phyloP scores from a whole-genome alignment of 2,888 invertebrate species.

The Ephialtes manifestator region DNA sequence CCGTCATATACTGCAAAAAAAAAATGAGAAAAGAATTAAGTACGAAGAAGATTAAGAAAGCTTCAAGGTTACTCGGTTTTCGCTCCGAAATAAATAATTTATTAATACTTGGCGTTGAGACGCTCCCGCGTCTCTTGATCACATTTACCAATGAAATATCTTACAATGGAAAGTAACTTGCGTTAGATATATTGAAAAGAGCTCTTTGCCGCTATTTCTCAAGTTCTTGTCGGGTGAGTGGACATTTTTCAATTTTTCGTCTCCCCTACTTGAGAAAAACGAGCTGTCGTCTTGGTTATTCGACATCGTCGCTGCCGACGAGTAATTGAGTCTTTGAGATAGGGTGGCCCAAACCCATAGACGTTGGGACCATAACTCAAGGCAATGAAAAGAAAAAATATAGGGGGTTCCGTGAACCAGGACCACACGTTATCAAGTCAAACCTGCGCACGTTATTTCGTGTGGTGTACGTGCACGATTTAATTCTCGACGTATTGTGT shows the following conservation, averaged over 20 bases:
- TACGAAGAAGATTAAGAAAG: background rate
- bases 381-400: slow-evolving; percentile 1
- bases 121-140: too few relatives aligned
- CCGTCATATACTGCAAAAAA: slow-evolving; percentile 97
- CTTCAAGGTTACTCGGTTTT: background rate
- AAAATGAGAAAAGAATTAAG: slow-evolving; percentile 54
- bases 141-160: background rate
- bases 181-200: background rate
- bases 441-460: background rate
- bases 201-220: background rate
- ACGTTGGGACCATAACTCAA: slow-evolving; percentile 11
- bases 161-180: background rate
- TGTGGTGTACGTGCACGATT: background rate
- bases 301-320: slow-evolving; percentile 31
- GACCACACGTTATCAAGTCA: background rate
- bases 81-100: background rate
- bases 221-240: background rate
- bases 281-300: slow-evolving; percentile 30
- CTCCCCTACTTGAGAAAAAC: background rate
- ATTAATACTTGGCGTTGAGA: too few relatives aligned
- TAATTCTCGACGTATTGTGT: slow-evolving; percentile 12
- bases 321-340: slow-evolving; percentile 40
- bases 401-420: background rate
- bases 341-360: background rate
- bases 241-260: slow-evolving; percentile 22